Evolutionary conservation across 2,888 invertebrate genomes (phyloP).

Genomic region (Tholera decimalis): DNA sequence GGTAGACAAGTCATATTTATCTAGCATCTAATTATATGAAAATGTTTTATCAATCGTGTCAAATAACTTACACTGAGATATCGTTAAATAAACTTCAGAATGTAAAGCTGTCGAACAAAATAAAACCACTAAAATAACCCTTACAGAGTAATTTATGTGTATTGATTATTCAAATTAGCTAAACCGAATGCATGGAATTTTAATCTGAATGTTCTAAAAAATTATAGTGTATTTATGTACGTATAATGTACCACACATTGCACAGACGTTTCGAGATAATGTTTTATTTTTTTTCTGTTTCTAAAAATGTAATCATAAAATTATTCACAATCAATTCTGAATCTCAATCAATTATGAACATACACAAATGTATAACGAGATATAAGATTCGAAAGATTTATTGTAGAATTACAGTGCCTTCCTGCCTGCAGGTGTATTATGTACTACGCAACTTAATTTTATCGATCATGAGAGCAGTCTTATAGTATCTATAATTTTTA

Average conservation of each 20-base stretch:
- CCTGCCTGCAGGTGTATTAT: slow-evolving; percentile 56
- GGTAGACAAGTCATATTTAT: slow-evolving; percentile 49
- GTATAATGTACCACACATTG: slow-evolving; percentile 45
- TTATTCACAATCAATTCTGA: too few relatives aligned
- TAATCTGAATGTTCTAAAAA: slow-evolving; percentile 69
- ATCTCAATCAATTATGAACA: too few relatives aligned
- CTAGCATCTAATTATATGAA: slow-evolving; percentile 51
- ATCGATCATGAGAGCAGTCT: slow-evolving; percentile 37
- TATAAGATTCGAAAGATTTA: slow-evolving; percentile 63
- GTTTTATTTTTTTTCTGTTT: too few relatives aligned
- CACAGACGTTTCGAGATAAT: slow-evolving; percentile 54
- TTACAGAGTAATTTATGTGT: slow-evolving; percentile 66
- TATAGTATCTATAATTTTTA: slow-evolving; percentile 40
- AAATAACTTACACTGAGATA: slow-evolving; percentile 30
- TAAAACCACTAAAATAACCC: slow-evolving; percentile 62
- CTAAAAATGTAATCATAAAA: too few relatives aligned
- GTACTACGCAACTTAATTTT: slow-evolving; percentile 46
- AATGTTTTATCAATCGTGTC: slow-evolving; percentile 36
- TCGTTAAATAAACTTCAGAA: slow-evolving; percentile 48
- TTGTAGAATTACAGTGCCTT: slow-evolving; percentile 60
- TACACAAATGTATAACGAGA: slow-evolving; percentile 61
- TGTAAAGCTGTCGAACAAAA: slow-evolving; percentile 42
- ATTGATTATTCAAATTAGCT: slow-evolving; percentile 70
- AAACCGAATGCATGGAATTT: slow-evolving; percentile 70
- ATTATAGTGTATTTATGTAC: slow-evolving; percentile 56